Conservation (phyloP, 2,888 invertebrate species). For the Atethmia centrago region DNA sequence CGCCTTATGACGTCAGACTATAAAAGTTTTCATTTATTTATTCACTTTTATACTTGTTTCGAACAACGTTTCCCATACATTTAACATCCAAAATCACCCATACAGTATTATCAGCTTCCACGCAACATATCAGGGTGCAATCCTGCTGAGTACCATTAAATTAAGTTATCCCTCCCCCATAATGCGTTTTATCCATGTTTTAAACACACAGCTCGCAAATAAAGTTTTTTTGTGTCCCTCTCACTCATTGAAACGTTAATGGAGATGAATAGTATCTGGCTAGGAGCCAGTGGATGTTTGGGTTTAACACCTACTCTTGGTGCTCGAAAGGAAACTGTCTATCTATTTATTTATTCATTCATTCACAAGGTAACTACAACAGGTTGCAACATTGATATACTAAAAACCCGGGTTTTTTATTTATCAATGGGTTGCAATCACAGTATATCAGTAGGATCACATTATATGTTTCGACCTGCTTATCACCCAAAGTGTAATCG, state of each 20-base stretch:
- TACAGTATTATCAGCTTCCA: conserved; percentile 23
- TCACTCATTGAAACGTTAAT: conserved; percentile 85
- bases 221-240: conserved; percentile 84
- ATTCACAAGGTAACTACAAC: no score
- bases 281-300: conserved; percentile 77
- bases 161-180: conserved; percentile 54
- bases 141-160: conserved; percentile 66
- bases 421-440: no score
- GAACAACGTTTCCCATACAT: not conserved
- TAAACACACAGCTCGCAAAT: conserved; percentile 84
- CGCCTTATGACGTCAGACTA: no score
- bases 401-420: no score
- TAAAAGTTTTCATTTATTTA: no score
- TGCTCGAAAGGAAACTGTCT: conserved; percentile 62
- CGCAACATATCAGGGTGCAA: conserved; percentile 57
- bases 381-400: no score
- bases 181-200: conserved; percentile 78
- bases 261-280: conserved; percentile 86
- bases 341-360: no score
- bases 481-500: no score
- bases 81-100: not conserved
- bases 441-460: no score
- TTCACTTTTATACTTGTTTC: not conserved
- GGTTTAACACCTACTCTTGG: conserved; percentile 67
- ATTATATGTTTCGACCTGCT: no score